phyloP scores from a whole-genome alignment of 2,888 invertebrate genomes.

The Lithophane socia region DNA sequence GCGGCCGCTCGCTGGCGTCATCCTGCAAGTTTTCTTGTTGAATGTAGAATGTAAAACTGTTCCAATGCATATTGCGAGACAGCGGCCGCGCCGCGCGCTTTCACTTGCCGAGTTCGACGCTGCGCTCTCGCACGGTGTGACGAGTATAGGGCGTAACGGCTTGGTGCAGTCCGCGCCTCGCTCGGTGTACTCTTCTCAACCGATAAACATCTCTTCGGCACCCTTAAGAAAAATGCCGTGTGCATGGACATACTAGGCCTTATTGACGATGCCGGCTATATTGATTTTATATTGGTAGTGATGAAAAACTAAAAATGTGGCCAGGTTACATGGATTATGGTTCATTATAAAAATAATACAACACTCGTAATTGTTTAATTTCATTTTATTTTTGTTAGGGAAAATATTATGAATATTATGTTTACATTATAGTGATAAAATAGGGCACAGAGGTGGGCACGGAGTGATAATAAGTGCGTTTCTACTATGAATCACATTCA shows the following conservation, averaged over 20 bases:
- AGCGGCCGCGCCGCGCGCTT: no score
- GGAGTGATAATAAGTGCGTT: slow-evolving; percentile 8
- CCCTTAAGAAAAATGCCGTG: not conserved
- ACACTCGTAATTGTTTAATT: slow-evolving; percentile 37
- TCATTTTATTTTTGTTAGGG: slow-evolving; percentile 55
- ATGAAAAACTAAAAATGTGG: not conserved
- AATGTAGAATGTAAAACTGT: not conserved
- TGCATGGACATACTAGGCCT: not conserved
- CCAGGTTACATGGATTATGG: not conserved
- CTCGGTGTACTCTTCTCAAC: not conserved
- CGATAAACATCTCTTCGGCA: not conserved
- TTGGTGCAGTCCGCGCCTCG: no score
- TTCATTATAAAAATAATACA: slow-evolving; percentile 30
- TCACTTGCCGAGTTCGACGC: not conserved
- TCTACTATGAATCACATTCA: not conserved
- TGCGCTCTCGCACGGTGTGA: not conserved
- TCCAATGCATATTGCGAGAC: no score
- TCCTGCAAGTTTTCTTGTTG: not conserved
- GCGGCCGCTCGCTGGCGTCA: no score
- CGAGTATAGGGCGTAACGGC: no score
- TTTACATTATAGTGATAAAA: slow-evolving; percentile 46
- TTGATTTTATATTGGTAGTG: not conserved
- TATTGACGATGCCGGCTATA: not conserved
- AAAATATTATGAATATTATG: slow-evolving; percentile 61
- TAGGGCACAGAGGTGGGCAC: slow-evolving; percentile 12